phyloP scores from a whole-genome alignment of 2,797 vertebrate genomes.

The Coracias cyanogaster region DNA sequence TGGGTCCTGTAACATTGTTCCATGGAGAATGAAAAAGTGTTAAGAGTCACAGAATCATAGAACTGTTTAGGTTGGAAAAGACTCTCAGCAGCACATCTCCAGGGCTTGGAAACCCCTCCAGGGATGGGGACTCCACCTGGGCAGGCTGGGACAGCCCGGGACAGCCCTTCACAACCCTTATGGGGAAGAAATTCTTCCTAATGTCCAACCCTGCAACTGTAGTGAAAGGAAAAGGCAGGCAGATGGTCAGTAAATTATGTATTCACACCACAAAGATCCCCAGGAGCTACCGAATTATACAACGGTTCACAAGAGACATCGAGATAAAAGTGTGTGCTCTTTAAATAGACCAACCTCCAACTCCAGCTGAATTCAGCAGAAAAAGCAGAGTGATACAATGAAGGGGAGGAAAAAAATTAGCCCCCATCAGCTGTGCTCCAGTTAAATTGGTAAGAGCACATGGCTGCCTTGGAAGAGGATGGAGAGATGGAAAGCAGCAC shows the following conservation, averaged over 20 bases:
- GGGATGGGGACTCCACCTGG: background rate
- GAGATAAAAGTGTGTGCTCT: constrained; percentile 10
- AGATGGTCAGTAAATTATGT: constrained; percentile 37
- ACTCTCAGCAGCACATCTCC: background rate
- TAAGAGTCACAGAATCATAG: background rate
- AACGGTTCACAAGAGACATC: background rate
- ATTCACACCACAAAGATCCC: background rate
- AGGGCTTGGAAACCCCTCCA: background rate
- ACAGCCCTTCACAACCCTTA: background rate
- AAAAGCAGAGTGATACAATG: constrained; percentile 4
- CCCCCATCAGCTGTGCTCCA: constrained; percentile 44
- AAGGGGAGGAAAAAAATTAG: constrained; percentile 27
- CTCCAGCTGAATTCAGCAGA: constrained; percentile 48
- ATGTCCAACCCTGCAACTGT: background rate
- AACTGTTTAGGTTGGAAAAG: background rate
- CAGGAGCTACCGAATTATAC: constrained; percentile 33
- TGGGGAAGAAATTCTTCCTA: background rate
- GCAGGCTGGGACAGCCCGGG: background rate
- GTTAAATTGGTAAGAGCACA: constrained; percentile 16
- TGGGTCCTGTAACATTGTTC: background rate
- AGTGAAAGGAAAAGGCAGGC: background rate
- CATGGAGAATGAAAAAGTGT: background rate
- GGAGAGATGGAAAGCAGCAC: background rate
- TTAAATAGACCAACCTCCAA: constrained; percentile 54
- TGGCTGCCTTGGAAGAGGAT: constrained; percentile 22